A percentile compares a stretch with the other conserved stretches of the same genome.
phyloP scores from a whole-genome alignment of 2,113 vertebrate genomes.

The Zosterops pallidus region DNA sequence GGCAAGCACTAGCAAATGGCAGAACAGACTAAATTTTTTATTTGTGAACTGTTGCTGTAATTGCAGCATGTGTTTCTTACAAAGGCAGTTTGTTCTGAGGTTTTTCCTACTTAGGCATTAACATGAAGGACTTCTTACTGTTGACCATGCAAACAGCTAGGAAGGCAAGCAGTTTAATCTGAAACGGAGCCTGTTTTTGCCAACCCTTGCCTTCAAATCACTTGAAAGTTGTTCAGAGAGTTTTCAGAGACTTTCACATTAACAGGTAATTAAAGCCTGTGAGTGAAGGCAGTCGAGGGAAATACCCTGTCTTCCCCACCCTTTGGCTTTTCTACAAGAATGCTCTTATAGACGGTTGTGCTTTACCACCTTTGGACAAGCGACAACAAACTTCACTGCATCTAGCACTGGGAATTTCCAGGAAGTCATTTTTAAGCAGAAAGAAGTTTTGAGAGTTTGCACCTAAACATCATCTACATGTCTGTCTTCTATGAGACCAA shows the following conservation, averaged over 20 bases:
- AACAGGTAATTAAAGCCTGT: background rate
- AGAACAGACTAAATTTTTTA: background rate
- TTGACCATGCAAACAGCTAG: background rate
- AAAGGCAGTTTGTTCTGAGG: background rate
- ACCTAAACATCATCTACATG: background rate
- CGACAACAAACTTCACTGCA: background rate
- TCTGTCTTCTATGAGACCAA: background rate
- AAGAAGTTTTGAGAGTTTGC: background rate
- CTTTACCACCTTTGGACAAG: background rate
- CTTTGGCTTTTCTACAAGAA: conserved; percentile 14
- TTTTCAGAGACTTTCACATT: background rate
- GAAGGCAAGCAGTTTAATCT: background rate
- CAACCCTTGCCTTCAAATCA: background rate
- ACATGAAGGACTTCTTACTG: background rate
- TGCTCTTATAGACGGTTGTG: background rate
- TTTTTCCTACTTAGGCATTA: background rate
- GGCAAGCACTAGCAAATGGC: background rate
- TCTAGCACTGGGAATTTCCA: background rate
- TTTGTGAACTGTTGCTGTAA: background rate
- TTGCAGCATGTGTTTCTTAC: background rate
- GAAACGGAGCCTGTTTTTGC: background rate
- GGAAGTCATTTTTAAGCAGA: background rate
- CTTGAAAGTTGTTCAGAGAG: background rate
- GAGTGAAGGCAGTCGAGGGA: background rate
- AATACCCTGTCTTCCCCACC: background rate